phyloP scores from a whole-genome alignment of 2,888 invertebrate species.

The Coremacera marginata region DNA sequence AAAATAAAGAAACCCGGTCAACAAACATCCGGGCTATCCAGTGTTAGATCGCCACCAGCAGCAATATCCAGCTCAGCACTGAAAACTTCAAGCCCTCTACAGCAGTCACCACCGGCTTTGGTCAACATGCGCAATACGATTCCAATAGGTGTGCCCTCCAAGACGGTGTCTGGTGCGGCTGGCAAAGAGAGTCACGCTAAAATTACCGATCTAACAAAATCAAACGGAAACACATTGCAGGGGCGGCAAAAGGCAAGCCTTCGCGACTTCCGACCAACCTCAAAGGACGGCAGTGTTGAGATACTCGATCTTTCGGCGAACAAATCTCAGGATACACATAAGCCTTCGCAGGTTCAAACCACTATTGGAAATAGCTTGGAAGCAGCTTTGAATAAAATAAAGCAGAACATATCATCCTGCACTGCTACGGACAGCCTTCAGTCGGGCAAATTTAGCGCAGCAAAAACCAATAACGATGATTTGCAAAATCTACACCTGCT shows the following conservation, averaged over 20 bases:
- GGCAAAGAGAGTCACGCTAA: slow-evolving; percentile 34
- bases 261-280: slow-evolving; percentile 63
- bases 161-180: slow-evolving; percentile 40
- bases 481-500: slow-evolving; percentile 74
- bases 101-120: slow-evolving; percentile 60
- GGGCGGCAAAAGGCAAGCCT: slow-evolving; percentile 58
- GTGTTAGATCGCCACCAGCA: background rate
- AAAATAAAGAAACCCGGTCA: slow-evolving; percentile 68
- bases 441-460: slow-evolving; percentile 1
- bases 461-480: slow-evolving; percentile 55
- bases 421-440: slow-evolving; percentile 44
- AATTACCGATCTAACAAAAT: slow-evolving; percentile 43
- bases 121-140: slow-evolving; percentile 60
- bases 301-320: slow-evolving; percentile 71
- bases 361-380: slow-evolving; percentile 58
- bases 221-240: slow-evolving; percentile 48
- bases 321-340: slow-evolving; percentile 52
- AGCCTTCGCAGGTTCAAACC: slow-evolving; percentile 53
- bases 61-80: background rate
- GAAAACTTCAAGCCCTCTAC: slow-evolving; percentile 31
- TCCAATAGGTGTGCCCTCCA: slow-evolving; percentile 41
- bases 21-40: slow-evolving; percentile 42
- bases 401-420: slow-evolving; percentile 63
- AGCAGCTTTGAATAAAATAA: slow-evolving; percentile 67
- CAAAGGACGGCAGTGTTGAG: slow-evolving; percentile 70